Evolutionary conservation across 2,888 invertebrate species (phyloP), one percentile per base, ranked within the genome.

Genomic region (Pegoplata infirma): DNA sequence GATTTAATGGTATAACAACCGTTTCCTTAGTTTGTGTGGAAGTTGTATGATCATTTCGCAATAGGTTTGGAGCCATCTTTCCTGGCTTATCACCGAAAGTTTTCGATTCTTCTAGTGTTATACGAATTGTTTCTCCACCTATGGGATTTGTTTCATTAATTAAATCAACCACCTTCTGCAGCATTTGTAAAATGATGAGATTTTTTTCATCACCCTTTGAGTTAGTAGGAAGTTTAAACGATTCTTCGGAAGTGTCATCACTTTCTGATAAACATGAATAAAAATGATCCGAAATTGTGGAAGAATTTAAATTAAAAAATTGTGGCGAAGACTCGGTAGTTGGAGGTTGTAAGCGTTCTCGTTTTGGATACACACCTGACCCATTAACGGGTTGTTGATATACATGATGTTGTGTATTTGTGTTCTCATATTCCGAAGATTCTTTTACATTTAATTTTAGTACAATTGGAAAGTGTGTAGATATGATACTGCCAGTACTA

Each of bases 101-200:
- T 19, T 28, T 7, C n/a, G 32, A 8, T 6, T 36, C 16, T 10
- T 28, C 16, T 36, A 46, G n/a, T 6, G 40, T 10, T 23, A 63
- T 14, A 10, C 19, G 12, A 8, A 36, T 3, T 7, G 14, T 14
- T 40, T 36, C 17, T 25, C 51, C 61, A 17, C 16, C 14, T 56
- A 14, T 64, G 10, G n/a, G 61, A 53, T 21, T 25, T 7, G 66
- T 67, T 14, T 81, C 76, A 12, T 71, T 68, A 14, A 82, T 68
- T 5, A 82, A 78, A 55, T 78, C 80, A 1, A 80, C 61, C 2
- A 81, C 72, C 59, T 81, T 61, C 36, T 81, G 74, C 12, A 83
- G 14, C 10, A 82, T 25, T 10, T 82, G 44, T 21, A 82, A 61
- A 23, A 83, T 76, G 12, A 51, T 64, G 7, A n/a, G 7, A 14